phyloP scores from a whole-genome alignment of 2,888 invertebrate species.

The Lasioglossum figueresi region DNA sequence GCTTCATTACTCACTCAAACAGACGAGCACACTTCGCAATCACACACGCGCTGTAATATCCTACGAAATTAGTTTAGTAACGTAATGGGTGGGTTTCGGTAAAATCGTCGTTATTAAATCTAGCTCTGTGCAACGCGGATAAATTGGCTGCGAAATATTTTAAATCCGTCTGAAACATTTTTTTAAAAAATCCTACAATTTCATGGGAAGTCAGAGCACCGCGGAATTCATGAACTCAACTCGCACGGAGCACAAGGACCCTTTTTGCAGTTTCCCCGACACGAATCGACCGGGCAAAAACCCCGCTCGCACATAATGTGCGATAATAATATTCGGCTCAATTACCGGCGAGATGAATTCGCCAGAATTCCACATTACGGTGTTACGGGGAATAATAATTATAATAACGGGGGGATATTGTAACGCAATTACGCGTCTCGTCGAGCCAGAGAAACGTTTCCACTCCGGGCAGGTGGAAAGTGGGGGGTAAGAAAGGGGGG shows the following conservation, averaged over 20 bases:
- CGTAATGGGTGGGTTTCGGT: background rate
- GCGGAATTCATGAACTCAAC: background rate
- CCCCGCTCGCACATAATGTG: background rate
- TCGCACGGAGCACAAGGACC: background rate
- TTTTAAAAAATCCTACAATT: background rate
- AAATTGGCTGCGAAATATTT: background rate
- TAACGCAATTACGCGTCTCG: constrained; percentile 25
- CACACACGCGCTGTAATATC: background rate
- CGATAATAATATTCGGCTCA: constrained; percentile 31
- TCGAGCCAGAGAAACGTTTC: constrained; percentile 12
- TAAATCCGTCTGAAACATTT: rapidly evolving
- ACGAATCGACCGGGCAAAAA: background rate
- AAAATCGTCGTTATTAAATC: background rate
- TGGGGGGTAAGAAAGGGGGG: background rate
- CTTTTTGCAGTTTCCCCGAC: background rate
- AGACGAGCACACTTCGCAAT: background rate
- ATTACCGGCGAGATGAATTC: constrained; percentile 29
- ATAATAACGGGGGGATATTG: constrained; percentile 27
- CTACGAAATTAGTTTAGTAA: background rate
- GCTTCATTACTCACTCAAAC: background rate
- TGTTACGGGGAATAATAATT: constrained; percentile 16
- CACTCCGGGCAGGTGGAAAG: background rate
- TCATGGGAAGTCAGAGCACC: background rate
- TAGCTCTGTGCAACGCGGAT: background rate
- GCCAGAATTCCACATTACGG: constrained; percentile 36